Evolutionary conservation across 2,888 invertebrate genomes (phyloP), one percentile per base, ranked within the genome.

Genomic region (Ormia ochracea): DNA sequence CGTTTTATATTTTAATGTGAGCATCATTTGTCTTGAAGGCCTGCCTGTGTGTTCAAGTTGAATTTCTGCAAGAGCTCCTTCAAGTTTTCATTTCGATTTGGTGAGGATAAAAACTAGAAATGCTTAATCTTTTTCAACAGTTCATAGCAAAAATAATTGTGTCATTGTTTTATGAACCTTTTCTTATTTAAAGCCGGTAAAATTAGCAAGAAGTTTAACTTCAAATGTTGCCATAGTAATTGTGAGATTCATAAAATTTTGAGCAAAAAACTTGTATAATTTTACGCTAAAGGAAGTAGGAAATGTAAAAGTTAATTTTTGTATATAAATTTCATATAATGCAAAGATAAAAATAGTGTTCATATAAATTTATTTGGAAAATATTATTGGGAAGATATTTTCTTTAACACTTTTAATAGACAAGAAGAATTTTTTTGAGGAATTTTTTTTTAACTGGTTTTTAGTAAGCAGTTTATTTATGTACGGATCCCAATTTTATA

Each of bases 121-220:
- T 63, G 48, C 52, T 69, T 76, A 76, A 76, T 76, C 54, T 48
- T 76, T 76, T 63, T 31, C 38, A 31, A 59, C 43, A 69, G 61
- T 63, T 63, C 69, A 69, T 45, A 69, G 68, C 36, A 76, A 31
- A 56, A 52, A 56, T 59, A 69, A 61, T 76, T 36, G 54, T 54
- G 61, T 69, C 54, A 61, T 76, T 76, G 76, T 76, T 54, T 76
- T 61, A 56, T 74, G 56, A 74, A 65, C 21, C 63, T 63, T 48
- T 74, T 56, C 28, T 54, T 54, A 23, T 21, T 33, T 33, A 33
- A 52, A 52, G 36, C 45, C 63, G 48, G 36, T 23, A 36, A 52
- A 36, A 33, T 26, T 36, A 41, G 4, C 41, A 54, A 36, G 26
- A 28, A 45, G 21, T 72, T 58, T 10, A 56, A 48, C 31, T 43